Percentiles rank a stretch among this genome's conserved stretches.
phyloP scores from a whole-genome alignment of 2,797 vertebrate genomes.

The Coregonus suidteri region DNA sequence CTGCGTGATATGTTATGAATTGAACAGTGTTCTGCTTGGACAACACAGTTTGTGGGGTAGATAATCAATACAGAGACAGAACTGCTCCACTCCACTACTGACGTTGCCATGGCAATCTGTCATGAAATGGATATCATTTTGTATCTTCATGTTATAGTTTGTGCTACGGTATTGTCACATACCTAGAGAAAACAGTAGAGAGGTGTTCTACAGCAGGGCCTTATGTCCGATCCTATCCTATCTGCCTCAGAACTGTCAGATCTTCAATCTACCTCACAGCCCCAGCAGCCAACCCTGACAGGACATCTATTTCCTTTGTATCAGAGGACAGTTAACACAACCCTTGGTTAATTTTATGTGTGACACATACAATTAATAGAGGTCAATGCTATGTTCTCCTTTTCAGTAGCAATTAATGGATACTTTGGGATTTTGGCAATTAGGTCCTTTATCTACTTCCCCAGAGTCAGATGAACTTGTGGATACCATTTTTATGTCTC shows the following conservation, averaged over 20 bases:
- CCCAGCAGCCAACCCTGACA: neutral
- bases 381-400: no score
- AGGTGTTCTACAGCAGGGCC: no score
- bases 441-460: no score
- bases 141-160: neutral
- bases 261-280: neutral
- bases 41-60: conserved; percentile 17
- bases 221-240: neutral
- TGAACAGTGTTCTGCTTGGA: conserved; percentile 13
- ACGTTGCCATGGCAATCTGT: conserved; percentile 25
- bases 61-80: conserved; percentile 18
- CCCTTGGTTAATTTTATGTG: no score
- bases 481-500: no score
- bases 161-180: neutral
- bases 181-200: neutral
- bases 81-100: conserved; percentile 21
- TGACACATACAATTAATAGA: no score
- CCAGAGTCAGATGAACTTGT: no score
- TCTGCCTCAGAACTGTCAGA: neutral
- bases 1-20: conserved; percentile 8
- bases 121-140: conserved; percentile 7
- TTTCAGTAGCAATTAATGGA: no score
- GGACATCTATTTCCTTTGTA: neutral
- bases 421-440: no score
- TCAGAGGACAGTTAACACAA: neutral